These are phyloP conservation scores for Meles meles DNA, from an alignment of 2,113 vertebrate genomes.

Conservation along the genomic window DNA sequence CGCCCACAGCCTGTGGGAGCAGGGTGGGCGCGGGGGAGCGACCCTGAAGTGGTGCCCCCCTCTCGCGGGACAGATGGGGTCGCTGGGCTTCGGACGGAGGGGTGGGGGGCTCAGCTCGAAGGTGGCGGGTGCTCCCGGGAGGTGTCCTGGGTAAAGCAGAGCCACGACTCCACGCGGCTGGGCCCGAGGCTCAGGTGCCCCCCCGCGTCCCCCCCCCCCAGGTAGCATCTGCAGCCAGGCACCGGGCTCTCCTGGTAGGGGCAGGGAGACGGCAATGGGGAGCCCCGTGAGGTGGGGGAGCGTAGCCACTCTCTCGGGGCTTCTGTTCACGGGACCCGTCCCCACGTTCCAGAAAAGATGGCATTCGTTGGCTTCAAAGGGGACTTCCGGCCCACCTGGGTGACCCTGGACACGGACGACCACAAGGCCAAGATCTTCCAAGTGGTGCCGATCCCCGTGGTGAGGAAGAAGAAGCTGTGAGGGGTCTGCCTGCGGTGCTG, in stretches of 20 bases:
- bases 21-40: background rate
- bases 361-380: conserved; percentile 90
- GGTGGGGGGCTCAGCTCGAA: background rate
- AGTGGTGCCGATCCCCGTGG: conserved; percentile 88
- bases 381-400: conserved; percentile 87
- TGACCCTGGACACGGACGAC: conserved; percentile 83
- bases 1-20: background rate
- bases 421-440: conserved; percentile 88
- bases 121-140: background rate
- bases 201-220: background rate
- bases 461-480: conserved; percentile 91
- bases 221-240: background rate
- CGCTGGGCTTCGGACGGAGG: background rate
- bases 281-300: fast-evolving
- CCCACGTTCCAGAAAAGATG: conserved; percentile 84
- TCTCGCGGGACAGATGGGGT: background rate
- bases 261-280: fast-evolving
- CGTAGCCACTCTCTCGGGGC: fast-evolving
- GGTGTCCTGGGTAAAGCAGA: too few relatives aligned
- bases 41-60: background rate
- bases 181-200: background rate
- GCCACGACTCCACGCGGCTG: background rate
- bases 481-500: background rate
- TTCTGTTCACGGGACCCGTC: background rate
- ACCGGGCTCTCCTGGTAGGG: background rate